A percentile compares a stretch with the other conserved stretches of the same genome.
phyloP scores from a whole-genome alignment of 30 jellyfish, hydroid and myxozoan genomes.

The Pelagia noctiluca region DNA sequence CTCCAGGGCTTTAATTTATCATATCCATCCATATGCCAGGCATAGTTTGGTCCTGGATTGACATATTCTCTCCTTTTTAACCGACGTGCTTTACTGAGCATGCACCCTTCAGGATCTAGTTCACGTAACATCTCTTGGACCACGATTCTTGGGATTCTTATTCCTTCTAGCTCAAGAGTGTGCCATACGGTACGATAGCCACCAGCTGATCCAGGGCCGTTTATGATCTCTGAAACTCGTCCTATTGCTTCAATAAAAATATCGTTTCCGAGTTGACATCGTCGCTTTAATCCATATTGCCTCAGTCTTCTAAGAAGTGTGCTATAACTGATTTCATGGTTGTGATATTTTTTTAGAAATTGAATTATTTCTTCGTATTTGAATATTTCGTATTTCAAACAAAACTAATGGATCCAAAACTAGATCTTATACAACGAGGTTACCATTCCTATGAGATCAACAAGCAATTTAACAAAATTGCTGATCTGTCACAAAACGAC shows the following conservation, averaged over 20 bases:
- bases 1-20: constrained; percentile 58
- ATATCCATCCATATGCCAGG: constrained; percentile 69
- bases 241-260: neutral
- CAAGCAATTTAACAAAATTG: too few species aligned
- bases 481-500: too few species aligned
- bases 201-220: neutral
- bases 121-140: constrained; percentile 17
- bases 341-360: too few species aligned
- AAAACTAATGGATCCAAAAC: too few species aligned
- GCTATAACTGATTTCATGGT: constrained; percentile 5
- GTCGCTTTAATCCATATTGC: constrained; percentile 4
- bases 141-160: constrained; percentile 42
- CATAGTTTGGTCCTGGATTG: constrained; percentile 54
- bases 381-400: too few species aligned
- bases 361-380: too few species aligned
- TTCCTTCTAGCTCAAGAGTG: constrained; percentile 36
- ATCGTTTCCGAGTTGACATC: neutral
- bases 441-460: too few species aligned
- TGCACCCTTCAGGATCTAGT: constrained; percentile 48
- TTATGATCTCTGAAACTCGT: neutral
- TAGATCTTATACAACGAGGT: too few species aligned
- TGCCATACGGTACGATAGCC: constrained; percentile 28
- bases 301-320: neutral
- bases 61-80: constrained; percentile 23
- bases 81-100: neutral